A percentile compares a stretch with the other conserved stretches of the same genome.
Conservation (phyloP, 2,113 vertebrate species). For the Ondatra zibethicus region DNA sequence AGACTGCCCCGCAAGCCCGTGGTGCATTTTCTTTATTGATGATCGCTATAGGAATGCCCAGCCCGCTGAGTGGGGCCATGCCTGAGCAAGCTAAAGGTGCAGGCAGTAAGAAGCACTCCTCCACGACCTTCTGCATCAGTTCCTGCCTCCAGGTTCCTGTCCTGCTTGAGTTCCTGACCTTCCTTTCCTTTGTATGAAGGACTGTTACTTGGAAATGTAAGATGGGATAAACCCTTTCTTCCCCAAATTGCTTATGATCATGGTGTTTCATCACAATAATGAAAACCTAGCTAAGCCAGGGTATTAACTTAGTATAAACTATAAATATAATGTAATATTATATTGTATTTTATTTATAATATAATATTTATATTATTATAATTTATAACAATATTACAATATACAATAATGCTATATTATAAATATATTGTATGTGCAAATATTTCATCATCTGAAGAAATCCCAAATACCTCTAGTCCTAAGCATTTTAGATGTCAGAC, state of each 20-base stretch:
- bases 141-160: neutral
- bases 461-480: neutral
- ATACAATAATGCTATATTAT: neutral
- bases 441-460: neutral
- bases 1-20: neutral
- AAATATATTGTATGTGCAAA: neutral
- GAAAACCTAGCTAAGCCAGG: neutral
- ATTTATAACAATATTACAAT: neutral
- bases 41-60: neutral
- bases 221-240: neutral
- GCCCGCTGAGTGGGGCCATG: neutral
- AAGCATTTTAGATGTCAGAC: neutral
- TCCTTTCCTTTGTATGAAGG: neutral
- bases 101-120: neutral
- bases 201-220: neutral
- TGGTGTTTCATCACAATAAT: neutral
- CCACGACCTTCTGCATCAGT: neutral
- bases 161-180: neutral
- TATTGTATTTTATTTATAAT: neutral
- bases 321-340: neutral
- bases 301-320: neutral
- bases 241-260: neutral
- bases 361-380: neutral
- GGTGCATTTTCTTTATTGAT: neutral
- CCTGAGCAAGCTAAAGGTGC: neutral